phyloP scores from a whole-genome alignment of 2,797 vertebrate species.

The Acrocephalus scirpaceus region DNA sequence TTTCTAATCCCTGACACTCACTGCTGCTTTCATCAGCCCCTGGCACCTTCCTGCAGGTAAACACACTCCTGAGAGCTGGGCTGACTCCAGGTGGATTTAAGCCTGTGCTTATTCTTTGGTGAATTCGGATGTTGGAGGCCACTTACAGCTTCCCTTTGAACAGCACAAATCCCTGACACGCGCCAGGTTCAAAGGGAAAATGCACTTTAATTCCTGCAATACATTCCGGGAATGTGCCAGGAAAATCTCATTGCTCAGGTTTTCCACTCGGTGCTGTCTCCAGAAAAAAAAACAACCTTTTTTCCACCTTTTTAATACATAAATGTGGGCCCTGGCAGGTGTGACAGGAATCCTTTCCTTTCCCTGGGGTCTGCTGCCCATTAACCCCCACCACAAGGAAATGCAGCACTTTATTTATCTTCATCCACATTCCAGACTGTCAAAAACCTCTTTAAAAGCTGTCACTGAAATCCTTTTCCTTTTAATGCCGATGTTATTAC shows the following conservation, averaged over 20 bases:
- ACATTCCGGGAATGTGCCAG: neutral
- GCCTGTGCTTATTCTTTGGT: conserved; percentile 39
- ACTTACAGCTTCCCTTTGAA: conserved; percentile 38
- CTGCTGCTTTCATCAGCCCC: conserved; percentile 1
- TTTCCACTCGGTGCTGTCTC: neutral
- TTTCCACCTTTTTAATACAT: neutral
- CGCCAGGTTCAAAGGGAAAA: conserved; percentile 48
- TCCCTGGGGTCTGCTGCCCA: neutral
- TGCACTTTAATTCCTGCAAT: conserved; percentile 20
- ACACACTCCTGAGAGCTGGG: conserved; percentile 46
- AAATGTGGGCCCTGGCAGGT: neutral
- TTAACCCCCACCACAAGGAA: neutral
- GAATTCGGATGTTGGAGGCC: conserved; percentile 39
- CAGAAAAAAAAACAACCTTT: neutral
- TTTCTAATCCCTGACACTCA: conserved; percentile 5
- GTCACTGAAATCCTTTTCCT: neutral
- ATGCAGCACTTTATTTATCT: neutral
- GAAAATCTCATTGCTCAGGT: conserved; percentile 38
- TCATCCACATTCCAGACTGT: neutral
- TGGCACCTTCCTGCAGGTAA: conserved; percentile 31
- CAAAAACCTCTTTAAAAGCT: neutral
- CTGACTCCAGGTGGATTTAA: conserved; percentile 24
- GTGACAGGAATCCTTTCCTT: neutral
- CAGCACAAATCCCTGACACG: conserved; percentile 39
- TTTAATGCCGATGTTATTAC: neutral